Evolutionary conservation across 2,888 invertebrate species (phyloP), one percentile per base, ranked within the genome.

Genomic region (Parnassius glacialis): DNA sequence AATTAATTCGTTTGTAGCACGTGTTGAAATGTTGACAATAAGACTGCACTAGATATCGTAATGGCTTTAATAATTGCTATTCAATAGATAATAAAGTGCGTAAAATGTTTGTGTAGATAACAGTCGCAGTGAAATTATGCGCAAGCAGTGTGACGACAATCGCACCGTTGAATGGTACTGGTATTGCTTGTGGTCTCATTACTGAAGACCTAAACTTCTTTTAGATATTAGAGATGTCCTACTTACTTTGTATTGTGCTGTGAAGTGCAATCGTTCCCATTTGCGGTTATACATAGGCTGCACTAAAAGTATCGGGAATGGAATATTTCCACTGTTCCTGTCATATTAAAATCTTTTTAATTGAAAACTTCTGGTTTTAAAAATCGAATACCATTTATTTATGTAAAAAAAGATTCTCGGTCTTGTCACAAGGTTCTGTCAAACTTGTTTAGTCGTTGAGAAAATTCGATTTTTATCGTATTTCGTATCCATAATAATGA

Each of bases 221-320:
- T 62, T n/a, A 45, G 58, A 59, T 51, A 54, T 59, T 55, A 59
- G 58, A 51, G 51, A 45, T 13, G 58, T 42, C 45, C 62, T 58
- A 62, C 44, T 42, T 62, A 20, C 20, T 43, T 41, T 13, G 10
- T 44, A 58, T 58, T 62, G 54, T 54, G 10, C 54, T 54, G 34
- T 51, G 12, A n/a, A 54, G 51, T 47, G 50, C 45, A 50, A 51
- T 45, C 41, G 62, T 52, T 47, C 45, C 45, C 55, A 54, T 58
- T 62, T 62, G 62, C 59, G 62, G 55, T 62, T 55, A 50, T n/a
- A n/a, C n/a, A n/a, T n/a, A n/a, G n/a, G n/a, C n/a, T n/a, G n/a
- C n/a, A n/a, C n/a, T n/a, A n/a, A n/a, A n/a, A n/a, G n/a, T n/a
- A n/a, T n/a, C n/a, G n/a, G n/a, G n/a, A n/a, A n/a, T n/a, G n/a